Evolutionary conservation across 2,888 invertebrate genomes (phyloP).

Genomic region (Plebejus argus): DNA sequence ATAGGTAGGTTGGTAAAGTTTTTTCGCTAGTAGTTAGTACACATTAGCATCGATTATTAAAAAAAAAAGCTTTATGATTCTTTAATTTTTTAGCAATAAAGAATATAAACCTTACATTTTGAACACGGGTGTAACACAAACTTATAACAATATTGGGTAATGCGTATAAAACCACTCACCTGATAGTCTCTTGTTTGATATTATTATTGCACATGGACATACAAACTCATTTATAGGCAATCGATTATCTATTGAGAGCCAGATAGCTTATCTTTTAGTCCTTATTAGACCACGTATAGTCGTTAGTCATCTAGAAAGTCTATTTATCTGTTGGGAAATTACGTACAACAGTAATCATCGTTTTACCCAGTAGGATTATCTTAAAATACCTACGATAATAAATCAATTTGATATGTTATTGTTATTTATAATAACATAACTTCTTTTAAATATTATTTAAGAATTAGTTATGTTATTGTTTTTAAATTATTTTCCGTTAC

Average conservation of each 20-base stretch:
- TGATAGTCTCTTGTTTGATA: constrained; percentile 12
- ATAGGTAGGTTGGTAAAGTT: too few species aligned
- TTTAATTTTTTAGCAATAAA: background rate
- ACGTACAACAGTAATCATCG: background rate
- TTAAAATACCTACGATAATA: background rate
- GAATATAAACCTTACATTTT: background rate
- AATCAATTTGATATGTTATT: background rate
- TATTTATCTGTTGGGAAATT: constrained; percentile 9
- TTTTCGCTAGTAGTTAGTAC: too few species aligned
- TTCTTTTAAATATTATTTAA: background rate
- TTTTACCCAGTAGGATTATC: background rate
- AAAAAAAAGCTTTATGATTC: too few species aligned
- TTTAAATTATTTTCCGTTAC: too few species aligned
- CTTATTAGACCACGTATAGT: constrained; percentile 28
- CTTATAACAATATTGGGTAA: background rate
- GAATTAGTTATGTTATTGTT: too few species aligned
- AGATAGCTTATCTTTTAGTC: constrained; percentile 23
- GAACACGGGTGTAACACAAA: too few species aligned
- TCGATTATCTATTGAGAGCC: constrained; percentile 27
- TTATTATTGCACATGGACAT: background rate
- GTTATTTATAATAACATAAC: background rate
- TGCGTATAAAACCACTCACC: constrained; percentile 16
- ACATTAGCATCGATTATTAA: too few species aligned
- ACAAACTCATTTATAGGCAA: constrained; percentile 21
- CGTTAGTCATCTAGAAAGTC: background rate